These are phyloP conservation scores for Condylostylus longicornis DNA, from an alignment of 1,140 invertebrate species.

Conservation along the genomic window DNA sequence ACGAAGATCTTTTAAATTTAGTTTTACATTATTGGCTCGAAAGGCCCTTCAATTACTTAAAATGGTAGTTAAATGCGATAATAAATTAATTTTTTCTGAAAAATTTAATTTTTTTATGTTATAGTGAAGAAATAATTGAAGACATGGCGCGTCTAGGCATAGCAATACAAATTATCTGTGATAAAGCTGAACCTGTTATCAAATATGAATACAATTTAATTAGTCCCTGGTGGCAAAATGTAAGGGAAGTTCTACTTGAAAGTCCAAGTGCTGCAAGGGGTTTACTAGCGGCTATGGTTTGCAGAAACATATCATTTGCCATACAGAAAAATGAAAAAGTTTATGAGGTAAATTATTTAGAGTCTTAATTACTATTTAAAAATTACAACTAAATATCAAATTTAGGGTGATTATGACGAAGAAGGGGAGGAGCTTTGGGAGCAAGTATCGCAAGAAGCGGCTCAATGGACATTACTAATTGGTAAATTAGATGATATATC, in stretches of 20 bases:
- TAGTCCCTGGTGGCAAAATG: conserved; percentile 58
- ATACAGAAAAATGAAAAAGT: conserved; percentile 29
- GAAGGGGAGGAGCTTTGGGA: conserved; percentile 60
- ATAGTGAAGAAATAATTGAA: conserved; percentile 26
- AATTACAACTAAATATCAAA: not conserved
- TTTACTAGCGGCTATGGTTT: conserved; percentile 57
- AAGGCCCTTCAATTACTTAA: conserved; percentile 23
- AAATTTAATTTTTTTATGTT: conserved; percentile 2
- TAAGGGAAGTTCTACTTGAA: conserved; percentile 51
- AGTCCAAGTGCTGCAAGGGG: conserved; percentile 54
- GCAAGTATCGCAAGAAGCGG: conserved; percentile 65
- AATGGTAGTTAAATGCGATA: conserved; percentile 13
- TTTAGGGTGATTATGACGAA: conserved; percentile 25
- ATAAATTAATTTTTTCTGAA: too few relatives aligned
- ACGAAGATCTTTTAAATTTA: conserved; percentile 21
- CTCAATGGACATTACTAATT: conserved; percentile 70
- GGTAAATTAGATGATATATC: conserved; percentile 81
- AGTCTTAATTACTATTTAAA: not conserved
- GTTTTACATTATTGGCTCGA: conserved; percentile 27
- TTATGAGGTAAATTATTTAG: conserved; percentile 11
- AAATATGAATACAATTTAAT: conserved; percentile 47
- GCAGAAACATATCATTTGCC: conserved; percentile 48
- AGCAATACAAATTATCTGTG: conserved; percentile 21
- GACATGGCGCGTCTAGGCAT: conserved; percentile 26
- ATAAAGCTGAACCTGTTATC: conserved; percentile 20